phyloP scores from a whole-genome alignment of 2,888 invertebrate species.

The Iphiclides podalirius region DNA sequence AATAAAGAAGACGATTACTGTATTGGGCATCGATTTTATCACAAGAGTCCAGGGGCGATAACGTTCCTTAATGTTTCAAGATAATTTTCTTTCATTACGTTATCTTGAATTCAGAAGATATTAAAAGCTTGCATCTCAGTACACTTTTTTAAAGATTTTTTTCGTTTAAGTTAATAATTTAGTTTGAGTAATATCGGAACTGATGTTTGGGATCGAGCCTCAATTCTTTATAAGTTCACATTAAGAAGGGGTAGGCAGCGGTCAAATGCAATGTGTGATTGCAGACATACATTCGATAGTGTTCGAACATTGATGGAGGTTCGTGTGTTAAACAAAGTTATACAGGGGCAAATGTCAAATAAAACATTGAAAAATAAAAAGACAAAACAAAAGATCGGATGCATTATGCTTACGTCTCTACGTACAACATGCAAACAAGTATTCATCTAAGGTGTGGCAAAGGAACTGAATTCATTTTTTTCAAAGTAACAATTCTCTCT shows the following conservation, averaged over 20 bases:
- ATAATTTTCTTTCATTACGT: constrained; percentile 13
- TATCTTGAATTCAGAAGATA: constrained; percentile 22
- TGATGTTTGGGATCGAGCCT: constrained; percentile 40
- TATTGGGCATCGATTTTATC: neutral
- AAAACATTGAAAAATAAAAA: constrained; percentile 46
- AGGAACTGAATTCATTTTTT: constrained; percentile 73
- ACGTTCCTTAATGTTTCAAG: constrained; percentile 22
- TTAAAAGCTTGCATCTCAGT: constrained; percentile 63
- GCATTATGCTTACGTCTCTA: constrained; percentile 55
- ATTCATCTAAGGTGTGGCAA: constrained; percentile 80
- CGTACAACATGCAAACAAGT: constrained; percentile 64
- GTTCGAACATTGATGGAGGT: constrained; percentile 63
- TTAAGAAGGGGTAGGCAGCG: constrained; percentile 50
- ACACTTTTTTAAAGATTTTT: constrained; percentile 35
- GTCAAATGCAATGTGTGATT: constrained; percentile 46
- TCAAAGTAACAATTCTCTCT: constrained; percentile 58
- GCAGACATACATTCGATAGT: constrained; percentile 56
- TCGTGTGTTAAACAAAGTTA: constrained; percentile 49
- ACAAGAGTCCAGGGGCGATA: neutral
- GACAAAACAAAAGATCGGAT: constrained; percentile 47
- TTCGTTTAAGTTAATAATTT: constrained; percentile 15
- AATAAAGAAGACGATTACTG: neutral
- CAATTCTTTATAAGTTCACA: constrained; percentile 62
- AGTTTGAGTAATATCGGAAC: constrained; percentile 5
- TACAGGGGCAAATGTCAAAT: constrained; percentile 45